A percentile compares a stretch with the other conserved stretches of the same genome.
These are phyloP conservation scores for Hormaphis cornu DNA, from an alignment of 1,140 invertebrate species.

Conservation along the genomic window DNA sequence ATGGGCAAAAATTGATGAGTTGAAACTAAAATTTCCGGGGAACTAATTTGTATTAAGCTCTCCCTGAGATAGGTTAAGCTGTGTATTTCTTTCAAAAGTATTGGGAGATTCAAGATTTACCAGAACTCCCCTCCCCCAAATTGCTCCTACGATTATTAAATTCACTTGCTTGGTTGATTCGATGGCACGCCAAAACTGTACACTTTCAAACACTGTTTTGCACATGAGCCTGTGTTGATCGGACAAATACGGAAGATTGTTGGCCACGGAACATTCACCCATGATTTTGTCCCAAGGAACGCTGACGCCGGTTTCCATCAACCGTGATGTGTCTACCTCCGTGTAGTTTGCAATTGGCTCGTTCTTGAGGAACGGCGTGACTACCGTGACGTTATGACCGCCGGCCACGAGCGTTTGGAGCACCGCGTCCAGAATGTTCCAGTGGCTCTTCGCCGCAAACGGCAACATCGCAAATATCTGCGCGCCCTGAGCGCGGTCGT, in stretches of 20 bases:
- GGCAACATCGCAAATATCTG: slow-evolving; percentile 40
- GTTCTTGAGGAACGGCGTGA: slow-evolving; percentile 34
- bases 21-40: too few species aligned
- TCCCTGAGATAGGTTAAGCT: too few species aligned
- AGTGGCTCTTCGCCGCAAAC: slow-evolving; percentile 40
- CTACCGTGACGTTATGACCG: slow-evolving; percentile 39
- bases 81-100: too few species aligned
- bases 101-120: too few species aligned
- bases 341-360: slow-evolving; percentile 21
- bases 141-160: background rate
- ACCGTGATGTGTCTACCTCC: background rate
- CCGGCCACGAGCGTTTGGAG: slow-evolving; percentile 40
- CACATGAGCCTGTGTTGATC: background rate
- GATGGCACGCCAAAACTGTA: background rate
- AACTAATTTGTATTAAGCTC: too few species aligned
- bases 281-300: background rate
- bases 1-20: too few species aligned
- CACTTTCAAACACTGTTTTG: background rate
- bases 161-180: background rate
- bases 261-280: background rate
- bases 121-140: too few species aligned
- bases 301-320: background rate
- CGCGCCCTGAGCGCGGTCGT: slow-evolving; percentile 13
- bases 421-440: too few species aligned
- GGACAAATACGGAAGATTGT: background rate